Evolutionary conservation across 2,888 invertebrate species (phyloP).

Genomic region (Drosophila anomalata): DNA sequence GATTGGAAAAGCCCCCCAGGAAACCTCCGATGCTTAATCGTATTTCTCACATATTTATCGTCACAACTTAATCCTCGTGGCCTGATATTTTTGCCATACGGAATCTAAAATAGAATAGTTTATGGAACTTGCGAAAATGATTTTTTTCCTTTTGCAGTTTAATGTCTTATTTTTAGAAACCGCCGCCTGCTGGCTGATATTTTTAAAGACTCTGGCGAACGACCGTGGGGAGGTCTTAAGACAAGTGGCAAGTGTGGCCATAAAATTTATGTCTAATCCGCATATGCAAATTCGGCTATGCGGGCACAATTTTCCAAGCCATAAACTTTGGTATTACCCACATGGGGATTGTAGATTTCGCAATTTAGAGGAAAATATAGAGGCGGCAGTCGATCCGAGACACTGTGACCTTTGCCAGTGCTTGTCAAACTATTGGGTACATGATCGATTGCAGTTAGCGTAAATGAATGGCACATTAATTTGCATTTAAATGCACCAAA

Average conservation of each 20-base stretch:
- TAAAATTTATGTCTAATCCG: constrained; percentile 25
- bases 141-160: constrained; percentile 18
- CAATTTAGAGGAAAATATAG: constrained; percentile 12
- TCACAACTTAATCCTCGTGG: constrained; percentile 44
- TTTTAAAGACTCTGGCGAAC: constrained; percentile 16
- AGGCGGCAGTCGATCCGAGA: constrained; percentile 47
- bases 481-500: constrained; percentile 76
- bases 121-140: constrained; percentile 45
- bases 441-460: constrained; percentile 70
- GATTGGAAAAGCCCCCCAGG: constrained; percentile 16
- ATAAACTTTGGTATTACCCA: constrained; percentile 67
- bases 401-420: constrained; percentile 68
- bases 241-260: constrained; percentile 60
- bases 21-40: constrained; percentile 13
- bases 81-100: constrained; percentile 20
- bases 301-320: constrained; percentile 46
- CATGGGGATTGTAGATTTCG: constrained; percentile 26
- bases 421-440: constrained; percentile 60
- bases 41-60: constrained; percentile 28
- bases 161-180: constrained; percentile 46
- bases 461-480: constrained; percentile 81
- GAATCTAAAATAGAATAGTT: constrained; percentile 43
- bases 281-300: constrained; percentile 71
- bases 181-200: constrained; percentile 28
- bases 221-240: constrained; percentile 38